phyloP scores from a whole-genome alignment of 2,888 invertebrate genomes.

The Muscina levida region DNA sequence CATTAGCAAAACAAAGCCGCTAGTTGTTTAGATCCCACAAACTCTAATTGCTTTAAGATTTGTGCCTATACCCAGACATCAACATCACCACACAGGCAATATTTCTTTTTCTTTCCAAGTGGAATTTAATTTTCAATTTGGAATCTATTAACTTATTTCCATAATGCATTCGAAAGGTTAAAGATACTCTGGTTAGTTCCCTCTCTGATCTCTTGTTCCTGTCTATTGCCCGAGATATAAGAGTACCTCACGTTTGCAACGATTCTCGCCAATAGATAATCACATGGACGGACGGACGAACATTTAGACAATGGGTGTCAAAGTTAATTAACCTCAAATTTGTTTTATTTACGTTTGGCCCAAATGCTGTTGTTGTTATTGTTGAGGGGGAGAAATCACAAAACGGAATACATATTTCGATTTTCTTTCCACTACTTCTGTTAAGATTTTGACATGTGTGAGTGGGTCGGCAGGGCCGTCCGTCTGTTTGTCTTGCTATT shows the following conservation, averaged over 20 bases:
- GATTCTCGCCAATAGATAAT: constrained; percentile 1
- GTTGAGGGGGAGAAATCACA: constrained; percentile 9
- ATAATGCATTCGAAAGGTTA: constrained; percentile 46
- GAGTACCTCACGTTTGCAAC: not conserved
- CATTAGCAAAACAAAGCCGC: constrained; percentile 6
- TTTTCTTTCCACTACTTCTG: constrained; percentile 20
- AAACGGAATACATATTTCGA: constrained; percentile 19
- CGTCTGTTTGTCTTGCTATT: constrained; percentile 21
- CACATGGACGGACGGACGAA: constrained; percentile 1
- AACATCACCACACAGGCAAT: constrained; percentile 4
- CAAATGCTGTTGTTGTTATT: constrained; percentile 8
- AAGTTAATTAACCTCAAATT: constrained; percentile 65
- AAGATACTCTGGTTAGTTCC: constrained; percentile 19
- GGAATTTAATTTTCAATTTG: constrained; percentile 26
- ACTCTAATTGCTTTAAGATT: constrained; percentile 19
- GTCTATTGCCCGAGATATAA: not conserved
- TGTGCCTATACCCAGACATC: not conserved
- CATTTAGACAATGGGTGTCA: constrained; percentile 62
- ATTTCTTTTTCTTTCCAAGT: constrained; percentile 16
- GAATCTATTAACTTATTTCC: constrained; percentile 19
- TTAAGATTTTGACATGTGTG: constrained; percentile 22
- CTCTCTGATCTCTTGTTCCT: not conserved
- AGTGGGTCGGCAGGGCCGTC: not conserved
- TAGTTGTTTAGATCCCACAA: constrained; percentile 6
- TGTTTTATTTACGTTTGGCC: constrained; percentile 48